Base-by-base conservation (phyloP, 92 coral and sea anemone species). In the Metridium senile region DNA sequence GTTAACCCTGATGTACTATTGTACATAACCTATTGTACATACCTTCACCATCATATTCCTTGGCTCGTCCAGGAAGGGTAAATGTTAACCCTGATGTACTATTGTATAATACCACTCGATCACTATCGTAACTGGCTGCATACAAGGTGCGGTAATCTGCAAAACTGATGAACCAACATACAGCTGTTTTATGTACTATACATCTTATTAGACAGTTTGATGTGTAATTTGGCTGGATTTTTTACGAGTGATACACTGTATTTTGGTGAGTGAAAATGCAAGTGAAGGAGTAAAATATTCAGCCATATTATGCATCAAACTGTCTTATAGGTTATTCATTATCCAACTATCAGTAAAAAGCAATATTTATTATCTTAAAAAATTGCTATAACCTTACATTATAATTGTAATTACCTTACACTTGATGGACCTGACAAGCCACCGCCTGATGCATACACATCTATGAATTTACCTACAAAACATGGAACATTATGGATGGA, bases 71-170 rank as follows among this genome's bases (percentile, higher is more conserved):
- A 29, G 97, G 97, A 26, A 91, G 77, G 8, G 93, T 91, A 74
- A 84, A 88, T 1, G 92, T 82, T 52, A 91, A 51, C 11, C 97
- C 93, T 13, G 97, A 84, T 9, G 97, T 91, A 69, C 97, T 91
- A 71, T 91, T 91, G 82, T 87, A 91, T 54, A 88, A 69, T 62
- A 91, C 88, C n/a, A 91, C 84, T n/a, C 97, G 72, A 47, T 91
- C 97, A 58, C 93, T 91, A 56, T 91, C 97, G 25, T 91, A 91
- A 57, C 97, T 91, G 29, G 97, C 97, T 1, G 97, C 97, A 33
- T 91, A 91, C 23, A 91, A 76, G 11, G 97, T 91, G 20, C 90
- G 90, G 35, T 84, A 70, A 79, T 91, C 97, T 72, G 97, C 97
- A 88, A 91, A 91, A 74, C 97, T 91, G 85, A 54, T 9, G 30